Conservation (phyloP, 2,888 invertebrate genomes). For the Scaptomyza tumidula region DNA sequence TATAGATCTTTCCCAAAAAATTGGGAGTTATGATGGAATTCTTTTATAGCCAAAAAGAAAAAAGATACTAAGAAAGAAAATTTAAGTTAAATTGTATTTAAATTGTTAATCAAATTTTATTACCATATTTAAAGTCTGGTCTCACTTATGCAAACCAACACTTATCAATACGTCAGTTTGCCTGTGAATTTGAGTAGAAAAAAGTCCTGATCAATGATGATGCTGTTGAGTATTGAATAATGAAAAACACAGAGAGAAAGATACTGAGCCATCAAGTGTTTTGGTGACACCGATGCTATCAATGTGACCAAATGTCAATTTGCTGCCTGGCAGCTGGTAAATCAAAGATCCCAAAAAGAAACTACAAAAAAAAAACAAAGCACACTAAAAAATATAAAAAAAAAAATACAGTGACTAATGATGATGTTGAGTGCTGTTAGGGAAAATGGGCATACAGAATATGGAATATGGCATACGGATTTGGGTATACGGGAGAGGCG, state of each 20-base stretch:
- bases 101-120: no score
- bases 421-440: constrained; percentile 47
- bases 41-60: no score
- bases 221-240: no score
- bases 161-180: not conserved
- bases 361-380: constrained; percentile 1
- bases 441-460: constrained; percentile 21
- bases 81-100: not conserved
- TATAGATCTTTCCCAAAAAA: no score
- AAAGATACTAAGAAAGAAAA: no score
- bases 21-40: no score
- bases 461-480: constrained; percentile 26
- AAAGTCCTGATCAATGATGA: no score
- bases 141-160: not conserved
- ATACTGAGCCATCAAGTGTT: constrained; percentile 3
- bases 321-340: constrained; percentile 32
- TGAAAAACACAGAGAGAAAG: not conserved
- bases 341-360: constrained; percentile 17
- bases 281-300: constrained; percentile 19
- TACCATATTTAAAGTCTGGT: not conserved
- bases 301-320: constrained; percentile 40
- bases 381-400: not conserved
- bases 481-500: constrained; percentile 32
- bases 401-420: constrained; percentile 39
- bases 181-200: not conserved